Conservation (phyloP, 2,888 invertebrate species). For the Drosophila paramelanica region DNA sequence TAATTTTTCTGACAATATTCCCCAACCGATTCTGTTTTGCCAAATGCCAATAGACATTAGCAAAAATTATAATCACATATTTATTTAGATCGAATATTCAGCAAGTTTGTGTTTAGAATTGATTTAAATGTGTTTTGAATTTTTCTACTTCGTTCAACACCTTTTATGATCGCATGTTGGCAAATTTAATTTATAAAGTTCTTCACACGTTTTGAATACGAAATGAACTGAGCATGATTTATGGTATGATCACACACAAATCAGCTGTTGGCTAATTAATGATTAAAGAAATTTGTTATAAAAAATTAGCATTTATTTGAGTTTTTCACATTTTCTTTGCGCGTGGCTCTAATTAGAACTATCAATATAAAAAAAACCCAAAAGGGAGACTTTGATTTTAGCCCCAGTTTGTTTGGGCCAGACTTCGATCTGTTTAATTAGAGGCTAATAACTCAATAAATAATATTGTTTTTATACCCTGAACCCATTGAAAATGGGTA, state of each 20-base stretch:
- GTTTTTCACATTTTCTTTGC: background rate
- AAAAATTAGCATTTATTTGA: background rate
- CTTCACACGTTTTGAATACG: constrained; percentile 16
- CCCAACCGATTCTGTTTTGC: constrained; percentile 33
- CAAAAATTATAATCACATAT: background rate
- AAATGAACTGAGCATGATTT: constrained; percentile 22
- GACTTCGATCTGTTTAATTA: constrained; percentile 22
- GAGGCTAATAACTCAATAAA: constrained; percentile 4
- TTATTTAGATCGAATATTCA: background rate
- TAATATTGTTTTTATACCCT: background rate
- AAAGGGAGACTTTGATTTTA: constrained; percentile 18
- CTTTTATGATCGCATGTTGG: constrained; percentile 10
- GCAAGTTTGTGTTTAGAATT: background rate
- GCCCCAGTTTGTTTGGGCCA: background rate
- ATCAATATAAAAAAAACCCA: background rate
- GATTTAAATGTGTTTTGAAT: background rate
- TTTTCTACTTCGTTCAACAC: no score
- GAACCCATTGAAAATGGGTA: no score
- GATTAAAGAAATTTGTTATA: background rate
- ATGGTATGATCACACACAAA: constrained; percentile 25
- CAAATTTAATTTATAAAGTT: background rate
- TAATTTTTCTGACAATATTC: constrained; percentile 32
- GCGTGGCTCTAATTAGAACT: constrained; percentile 28
- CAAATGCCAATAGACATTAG: constrained; percentile 1
- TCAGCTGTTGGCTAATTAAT: constrained; percentile 20